phyloP scores from a whole-genome alignment of 2,113 vertebrate species.

The Anas platyrhynchos region DNA sequence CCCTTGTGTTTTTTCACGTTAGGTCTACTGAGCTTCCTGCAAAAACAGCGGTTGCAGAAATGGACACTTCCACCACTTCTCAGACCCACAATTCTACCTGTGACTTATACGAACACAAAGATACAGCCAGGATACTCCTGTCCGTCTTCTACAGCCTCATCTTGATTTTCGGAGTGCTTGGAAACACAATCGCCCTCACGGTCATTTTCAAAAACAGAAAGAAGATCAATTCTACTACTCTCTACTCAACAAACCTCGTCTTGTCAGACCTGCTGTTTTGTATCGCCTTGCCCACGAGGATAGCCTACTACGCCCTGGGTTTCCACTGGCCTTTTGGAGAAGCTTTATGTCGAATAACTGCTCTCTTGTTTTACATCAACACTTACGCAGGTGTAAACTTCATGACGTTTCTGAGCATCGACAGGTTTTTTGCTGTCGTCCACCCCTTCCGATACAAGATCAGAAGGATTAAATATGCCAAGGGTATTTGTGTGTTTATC shows the following conservation, averaged over 20 bases:
- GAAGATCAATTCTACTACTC: slow-evolving; percentile 96
- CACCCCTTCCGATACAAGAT: slow-evolving; percentile 88
- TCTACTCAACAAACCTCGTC: slow-evolving; percentile 94
- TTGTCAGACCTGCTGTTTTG: slow-evolving; percentile 95
- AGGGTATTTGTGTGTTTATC: slow-evolving; percentile 84
- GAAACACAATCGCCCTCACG: slow-evolving; percentile 88
- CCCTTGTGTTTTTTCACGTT: background rate
- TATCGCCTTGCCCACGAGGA: slow-evolving; percentile 85
- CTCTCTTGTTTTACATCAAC: slow-evolving; percentile 93
- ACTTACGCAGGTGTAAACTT: slow-evolving; percentile 96
- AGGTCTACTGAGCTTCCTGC: slow-evolving; percentile 50
- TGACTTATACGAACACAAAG: slow-evolving; percentile 86
- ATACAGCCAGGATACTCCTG: slow-evolving; percentile 83
- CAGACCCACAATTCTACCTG: slow-evolving; percentile 62
- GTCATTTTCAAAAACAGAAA: slow-evolving; percentile 92
- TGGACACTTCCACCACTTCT: slow-evolving; percentile 3
- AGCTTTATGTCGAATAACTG: slow-evolving; percentile 81
- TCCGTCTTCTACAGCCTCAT: slow-evolving; percentile 86
- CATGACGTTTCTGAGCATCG: slow-evolving; percentile 95
- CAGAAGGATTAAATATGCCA: slow-evolving; percentile 85
- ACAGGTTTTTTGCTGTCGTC: slow-evolving; percentile 93
- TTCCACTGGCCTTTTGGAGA: slow-evolving; percentile 93
- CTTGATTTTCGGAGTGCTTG: slow-evolving; percentile 85
- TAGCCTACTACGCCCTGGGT: slow-evolving; percentile 88
- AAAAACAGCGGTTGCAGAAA: slow-evolving; percentile 34